Conservation (phyloP, 2,888 invertebrate species). For the Caenorhabditis sp. region DNA sequence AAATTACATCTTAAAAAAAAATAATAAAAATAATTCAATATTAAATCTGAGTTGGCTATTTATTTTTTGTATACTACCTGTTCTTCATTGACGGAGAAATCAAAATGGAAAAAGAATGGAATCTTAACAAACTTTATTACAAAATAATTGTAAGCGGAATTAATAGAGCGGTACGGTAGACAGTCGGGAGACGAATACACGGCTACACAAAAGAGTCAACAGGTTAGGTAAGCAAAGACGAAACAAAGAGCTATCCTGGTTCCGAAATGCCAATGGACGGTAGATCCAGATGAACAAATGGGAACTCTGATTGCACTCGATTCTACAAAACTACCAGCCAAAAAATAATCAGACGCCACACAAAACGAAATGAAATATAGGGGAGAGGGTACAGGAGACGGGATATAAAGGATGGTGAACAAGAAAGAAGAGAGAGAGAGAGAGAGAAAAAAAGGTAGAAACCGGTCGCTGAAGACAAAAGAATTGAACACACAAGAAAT, state of each 20-base stretch:
- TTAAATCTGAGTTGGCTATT: too few relatives aligned
- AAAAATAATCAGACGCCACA: conserved; percentile 52
- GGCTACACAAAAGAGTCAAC: conserved; percentile 30
- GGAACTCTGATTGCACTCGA: conserved; percentile 6
- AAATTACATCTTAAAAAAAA: too few relatives aligned
- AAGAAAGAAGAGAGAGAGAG: not conserved
- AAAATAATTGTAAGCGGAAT: conserved; percentile 44
- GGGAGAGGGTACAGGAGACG: not conserved
- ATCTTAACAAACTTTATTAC: conserved; percentile 59
- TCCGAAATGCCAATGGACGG: not conserved
- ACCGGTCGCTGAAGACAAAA: conserved; percentile 62
- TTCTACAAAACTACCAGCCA: conserved; percentile 57
- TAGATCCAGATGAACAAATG: too few relatives aligned
- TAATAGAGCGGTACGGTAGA: conserved; percentile 9
- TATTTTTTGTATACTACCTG: too few relatives aligned
- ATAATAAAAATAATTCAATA: too few relatives aligned
- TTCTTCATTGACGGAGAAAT: too few relatives aligned
- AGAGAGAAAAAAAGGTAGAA: conserved; percentile 21
- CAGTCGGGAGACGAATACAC: conserved; percentile 24
- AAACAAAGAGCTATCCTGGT: not conserved
- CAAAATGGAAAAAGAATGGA: not conserved
- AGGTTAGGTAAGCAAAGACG: conserved; percentile 31
- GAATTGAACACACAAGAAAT: conserved; percentile 61
- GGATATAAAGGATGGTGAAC: not conserved
- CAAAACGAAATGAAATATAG: not conserved